Base-by-base conservation (phyloP, 2,888 invertebrate genomes). In the Pherbina coryleti region DNA sequence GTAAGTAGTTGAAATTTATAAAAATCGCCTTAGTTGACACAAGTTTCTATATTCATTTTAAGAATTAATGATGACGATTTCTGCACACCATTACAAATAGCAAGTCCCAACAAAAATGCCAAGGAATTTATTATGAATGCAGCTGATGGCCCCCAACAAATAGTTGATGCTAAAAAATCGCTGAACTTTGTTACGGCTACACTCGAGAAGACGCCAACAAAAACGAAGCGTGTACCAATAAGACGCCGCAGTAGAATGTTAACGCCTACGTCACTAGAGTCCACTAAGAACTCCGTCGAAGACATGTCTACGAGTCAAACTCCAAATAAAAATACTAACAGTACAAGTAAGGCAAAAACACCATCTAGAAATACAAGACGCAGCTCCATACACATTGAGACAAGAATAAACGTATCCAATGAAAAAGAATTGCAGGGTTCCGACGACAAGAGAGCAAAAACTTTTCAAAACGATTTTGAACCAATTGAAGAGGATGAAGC, bases 61-160 rank as follows among this genome's bases (percentile, higher is more conserved):
- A 85, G 87, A 76, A 88, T 88, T 19, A 83, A 81, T 74, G 83
- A 76, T 78, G 85, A 85, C 28, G 76, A 75, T 25, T 86, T 83
- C 49, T 85, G 84, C 5, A 85, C 84, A 19, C 44, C 64, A 75
- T 49, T 60, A 51, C 44, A 70, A 51, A 34, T 11, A 71, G 8
- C 5, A 55, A 17, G n/a, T 51, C 11, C 51, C 66, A n/a, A 64
- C 25, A 34, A 28, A 44, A 11, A 11, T 14, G 19, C 22, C n/a
- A 73, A 73, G 69, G 11, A 44, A 3, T 9, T 28, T 31, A 28
- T 28, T 25, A 49, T 28, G 1, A 19, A 53, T 51, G 44, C 28
- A 25, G 60, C 28, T 1, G 60, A 28, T 28, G 37, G n/a, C 9
- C 17, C 17, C 22, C 44, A 57, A 31, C 19, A 25, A 60, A 9